Evolutionary conservation across 2,113 vertebrate genomes (phyloP).

Genomic region (Oxyura jamaicensis): DNA sequence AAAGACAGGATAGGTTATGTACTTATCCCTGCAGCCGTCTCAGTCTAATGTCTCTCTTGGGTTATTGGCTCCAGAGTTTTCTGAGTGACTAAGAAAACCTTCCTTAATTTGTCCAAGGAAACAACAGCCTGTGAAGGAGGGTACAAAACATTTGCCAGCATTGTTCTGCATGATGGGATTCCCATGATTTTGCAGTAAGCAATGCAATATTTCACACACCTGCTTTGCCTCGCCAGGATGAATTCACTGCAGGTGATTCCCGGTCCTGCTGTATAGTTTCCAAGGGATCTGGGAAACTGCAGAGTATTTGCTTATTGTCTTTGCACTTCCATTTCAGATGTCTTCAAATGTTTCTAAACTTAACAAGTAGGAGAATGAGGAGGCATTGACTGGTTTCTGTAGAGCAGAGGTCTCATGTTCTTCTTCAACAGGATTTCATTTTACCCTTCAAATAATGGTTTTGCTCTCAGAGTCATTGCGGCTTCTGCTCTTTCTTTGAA

Average conservation of each 20-base stretch:
- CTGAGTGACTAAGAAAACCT: background rate
- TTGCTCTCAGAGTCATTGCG: slow-evolving; percentile 57
- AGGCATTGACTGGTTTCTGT: slow-evolving; percentile 44
- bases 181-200: background rate
- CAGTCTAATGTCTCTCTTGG: background rate
- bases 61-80: background rate
- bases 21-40: background rate
- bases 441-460: slow-evolving; percentile 30
- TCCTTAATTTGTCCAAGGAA: background rate
- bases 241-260: slow-evolving; percentile 3
- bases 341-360: slow-evolving; percentile 56
- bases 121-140: background rate
- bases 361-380: slow-evolving; percentile 39
- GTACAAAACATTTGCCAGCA: background rate
- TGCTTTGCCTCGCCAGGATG: background rate
- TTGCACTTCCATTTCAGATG: slow-evolving; percentile 36
- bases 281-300: slow-evolving; percentile 56
- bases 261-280: background rate
- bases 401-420: background rate
- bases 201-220: background rate
- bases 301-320: slow-evolving; percentile 36
- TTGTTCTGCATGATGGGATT: background rate
- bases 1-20: background rate
- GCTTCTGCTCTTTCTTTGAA: slow-evolving; percentile 48
- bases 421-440: slow-evolving; percentile 16